Percentiles rank a stretch among this genome's conserved stretches.
phyloP scores from a whole-genome alignment of 1,140 invertebrate genomes.

The Scaptodrosophila lebanonensis region DNA sequence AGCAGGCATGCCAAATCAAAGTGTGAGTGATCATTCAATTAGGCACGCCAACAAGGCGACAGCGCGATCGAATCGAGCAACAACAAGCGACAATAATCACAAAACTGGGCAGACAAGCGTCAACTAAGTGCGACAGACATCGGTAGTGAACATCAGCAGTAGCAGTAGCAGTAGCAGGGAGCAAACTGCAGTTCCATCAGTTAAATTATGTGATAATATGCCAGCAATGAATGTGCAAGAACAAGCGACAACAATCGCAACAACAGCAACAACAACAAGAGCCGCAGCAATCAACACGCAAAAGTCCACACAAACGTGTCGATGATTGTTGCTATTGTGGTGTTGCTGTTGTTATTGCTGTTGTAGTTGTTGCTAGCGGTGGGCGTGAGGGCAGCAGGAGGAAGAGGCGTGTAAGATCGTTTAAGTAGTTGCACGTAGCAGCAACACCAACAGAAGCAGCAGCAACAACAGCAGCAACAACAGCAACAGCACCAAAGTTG shows the following conservation, averaged over 20 bases:
- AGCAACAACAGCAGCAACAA: constrained; percentile 29
- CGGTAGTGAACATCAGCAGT: not conserved
- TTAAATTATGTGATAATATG: constrained; percentile 75
- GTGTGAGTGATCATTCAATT: constrained; percentile 75
- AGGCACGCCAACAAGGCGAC: constrained; percentile 50
- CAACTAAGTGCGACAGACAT: too few species aligned
- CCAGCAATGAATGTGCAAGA: constrained; percentile 73
- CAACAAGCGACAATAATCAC: constrained; percentile 53
- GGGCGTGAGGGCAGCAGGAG: constrained; percentile 1
- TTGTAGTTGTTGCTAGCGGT: constrained; percentile 1
- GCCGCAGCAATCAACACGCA: constrained; percentile 68
- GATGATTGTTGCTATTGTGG: constrained; percentile 3
- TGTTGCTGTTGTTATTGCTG: constrained; percentile 1
- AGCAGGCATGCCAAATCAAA: constrained; percentile 60
- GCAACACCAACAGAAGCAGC: not conserved
- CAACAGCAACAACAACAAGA: constrained; percentile 20
- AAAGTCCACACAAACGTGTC: constrained; percentile 68
- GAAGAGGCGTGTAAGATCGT: constrained; percentile 7
- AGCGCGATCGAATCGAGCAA: not conserved
- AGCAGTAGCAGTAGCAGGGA: constrained; percentile 11
- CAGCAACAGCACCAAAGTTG: constrained; percentile 2
- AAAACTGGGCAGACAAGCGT: constrained; percentile 37
- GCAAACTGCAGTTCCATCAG: constrained; percentile 54
- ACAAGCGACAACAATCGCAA: constrained; percentile 27
- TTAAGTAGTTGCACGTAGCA: constrained; percentile 23